Evolutionary conservation across 2,888 invertebrate species (phyloP), one percentile per base, ranked within the genome.

Genomic region (Agriopis leucophaearia): DNA sequence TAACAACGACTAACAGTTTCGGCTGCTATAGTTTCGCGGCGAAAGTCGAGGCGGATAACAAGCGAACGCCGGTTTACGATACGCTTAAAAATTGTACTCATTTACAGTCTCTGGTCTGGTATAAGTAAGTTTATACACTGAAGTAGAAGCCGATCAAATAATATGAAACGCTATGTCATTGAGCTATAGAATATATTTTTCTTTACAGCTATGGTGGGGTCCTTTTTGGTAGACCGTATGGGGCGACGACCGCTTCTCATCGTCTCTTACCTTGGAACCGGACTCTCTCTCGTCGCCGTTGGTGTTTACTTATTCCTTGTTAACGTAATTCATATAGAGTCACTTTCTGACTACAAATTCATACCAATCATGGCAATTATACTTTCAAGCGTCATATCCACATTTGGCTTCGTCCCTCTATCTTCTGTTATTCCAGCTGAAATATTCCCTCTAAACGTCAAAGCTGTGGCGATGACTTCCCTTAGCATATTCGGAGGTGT

Each of bases 361-460:
- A 48, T 94, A 8, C 84, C 86, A 12, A 85, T 91, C 4, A 81
- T 89, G n/a, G 90, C 92, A 1, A 83, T 94, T 6, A 73, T 85
- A 13, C 50, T 80, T 4, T 78, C 85, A 2, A 83, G 76, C 44
- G 72, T 87, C 0, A 76, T 85, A 9, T 84, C 87, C 0, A 85
- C 81, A 9, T 63, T 88, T 35, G 95, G 95, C 0, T 84, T 92
- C 42, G 91, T 87, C 60, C 91, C 94, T 0, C 71, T 94, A 61
- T 84, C 92, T 0, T 87, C 85, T 48, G 86, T 93, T 65, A 90
- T 95, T 76, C 88, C 94, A 18, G 90, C 94, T 0, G 95, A 95
- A 78, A 81, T 95, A 38, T 95, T 95, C 73, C 92, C 95, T 0
- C 83, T 94, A 1, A 94, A 94, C 71, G 89, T 94, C 0, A 94